Evolutionary conservation across 2,113 vertebrate genomes (phyloP), one percentile per base, ranked within the genome.

Genomic region (Stigmatopora nigra): DNA sequence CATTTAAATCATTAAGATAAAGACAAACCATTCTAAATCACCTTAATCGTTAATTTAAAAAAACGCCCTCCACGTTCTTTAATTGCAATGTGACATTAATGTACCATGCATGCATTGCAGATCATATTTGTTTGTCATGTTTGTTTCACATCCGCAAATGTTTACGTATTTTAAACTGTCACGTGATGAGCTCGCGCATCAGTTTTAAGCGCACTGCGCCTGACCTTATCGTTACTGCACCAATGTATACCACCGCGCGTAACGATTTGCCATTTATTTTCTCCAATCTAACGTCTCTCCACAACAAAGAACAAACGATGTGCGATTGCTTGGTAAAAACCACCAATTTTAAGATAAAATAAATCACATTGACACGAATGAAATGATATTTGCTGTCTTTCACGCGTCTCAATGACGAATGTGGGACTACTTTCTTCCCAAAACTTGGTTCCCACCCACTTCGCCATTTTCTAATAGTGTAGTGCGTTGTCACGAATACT

Each of bases 401-500:
- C 20, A 15, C 9, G 0, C 5, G 10, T 14, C 8, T 22, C 36
- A 44, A 44, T 31, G 38, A 13, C 16, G 25, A 25, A 55, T 0
- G 14, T 0, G 71, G 89, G 63, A 71, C 90, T 91, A 90, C n/a
- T 88, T 90, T 87, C 66, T 77, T 53, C 68, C 1, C 22, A 86
- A 65, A 49, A 52, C 22, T 9, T 31, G 88, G 89, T 86, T 72
- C 89, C 25, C 86, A 73, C 70, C 71, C 80, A 59, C 61, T 75
- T 86, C 91, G 87, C 91, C 91, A 92, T 91, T 91, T 91, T 86
- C 75, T 74, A 80, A 20, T 68, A 19, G 63, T 13, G 13, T 67
- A 64, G 52, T 56, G 71, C 78, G 77, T 89, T 87, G 82, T 84
- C 78, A 76, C 55, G 9, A 67, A 75, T n/a, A 52, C 19, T 56